Percentiles rank a stretch among this genome's conserved stretches.
These are phyloP conservation scores for Phyllotis vaccarum DNA, from an alignment of 2,797 vertebrate genomes.

Conservation along the genomic window DNA sequence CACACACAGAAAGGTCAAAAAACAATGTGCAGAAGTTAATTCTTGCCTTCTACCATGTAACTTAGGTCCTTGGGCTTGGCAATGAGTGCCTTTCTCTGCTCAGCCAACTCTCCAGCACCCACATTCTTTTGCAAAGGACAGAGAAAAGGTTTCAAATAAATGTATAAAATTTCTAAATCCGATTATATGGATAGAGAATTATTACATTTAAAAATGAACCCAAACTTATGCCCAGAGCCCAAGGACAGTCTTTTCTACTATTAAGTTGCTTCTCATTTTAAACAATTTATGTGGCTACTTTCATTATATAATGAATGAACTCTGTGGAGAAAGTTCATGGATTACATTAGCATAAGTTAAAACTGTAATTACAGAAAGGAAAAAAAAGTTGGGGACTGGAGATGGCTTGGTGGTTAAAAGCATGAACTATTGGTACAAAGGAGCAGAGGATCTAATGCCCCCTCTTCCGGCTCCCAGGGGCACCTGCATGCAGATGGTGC, in stretches of 20 bases:
- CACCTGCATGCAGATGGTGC: neutral
- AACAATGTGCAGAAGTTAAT: neutral
- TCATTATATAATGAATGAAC: neutral
- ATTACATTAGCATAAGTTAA: neutral
- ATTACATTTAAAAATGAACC: neutral
- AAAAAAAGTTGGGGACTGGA: neutral
- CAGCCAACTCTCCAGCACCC: neutral
- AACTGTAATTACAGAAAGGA: neutral
- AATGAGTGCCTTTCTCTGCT: neutral
- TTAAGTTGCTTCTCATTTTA: neutral
- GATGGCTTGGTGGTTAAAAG: neutral
- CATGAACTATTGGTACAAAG: neutral
- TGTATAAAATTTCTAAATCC: neutral
- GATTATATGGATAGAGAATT: neutral
- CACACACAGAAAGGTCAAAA: neutral
- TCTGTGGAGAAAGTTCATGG: neutral
- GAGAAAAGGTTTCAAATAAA: neutral
- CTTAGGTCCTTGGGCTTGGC: neutral
- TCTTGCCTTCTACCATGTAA: neutral
- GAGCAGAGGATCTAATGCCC: neutral
- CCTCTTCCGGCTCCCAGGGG: neutral
- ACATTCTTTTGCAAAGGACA: slow-evolving; percentile 29
- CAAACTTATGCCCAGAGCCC: neutral
- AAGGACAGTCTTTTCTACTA: neutral
- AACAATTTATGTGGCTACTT: neutral